Evolutionary conservation across 1,140 invertebrate species (phyloP).

Genomic region (Scaptodrosophila lebanonensis): DNA sequence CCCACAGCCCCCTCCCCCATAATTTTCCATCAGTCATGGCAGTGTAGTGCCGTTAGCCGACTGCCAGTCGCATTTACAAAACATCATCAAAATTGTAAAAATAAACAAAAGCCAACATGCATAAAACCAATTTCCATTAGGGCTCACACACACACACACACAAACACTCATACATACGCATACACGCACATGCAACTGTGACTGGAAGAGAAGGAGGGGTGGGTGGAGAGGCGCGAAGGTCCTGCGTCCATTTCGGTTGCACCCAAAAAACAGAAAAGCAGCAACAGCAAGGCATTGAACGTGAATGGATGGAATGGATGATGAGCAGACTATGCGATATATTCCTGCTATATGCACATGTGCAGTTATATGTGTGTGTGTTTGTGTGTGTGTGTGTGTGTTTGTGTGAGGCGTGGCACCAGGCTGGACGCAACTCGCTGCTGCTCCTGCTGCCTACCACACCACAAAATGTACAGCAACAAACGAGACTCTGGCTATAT

Average conservation of each 20-base stretch:
- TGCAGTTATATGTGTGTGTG: not conserved
- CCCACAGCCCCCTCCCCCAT: too few relatives aligned
- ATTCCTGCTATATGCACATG: too few relatives aligned
- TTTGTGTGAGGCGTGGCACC: not conserved
- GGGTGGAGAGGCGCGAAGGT: not conserved
- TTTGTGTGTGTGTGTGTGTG: not conserved
- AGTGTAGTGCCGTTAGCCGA: constrained; percentile 37
- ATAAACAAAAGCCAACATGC: constrained; percentile 74
- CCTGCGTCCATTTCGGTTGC: constrained; percentile 22
- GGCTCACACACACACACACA: constrained; percentile 30
- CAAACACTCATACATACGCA: constrained; percentile 16
- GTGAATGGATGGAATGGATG: constrained; percentile 26
- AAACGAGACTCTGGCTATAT: constrained; percentile 48
- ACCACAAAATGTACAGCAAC: constrained; percentile 34
- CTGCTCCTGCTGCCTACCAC: constrained; percentile 29
- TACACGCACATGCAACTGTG: constrained; percentile 46
- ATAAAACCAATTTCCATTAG: constrained; percentile 75
- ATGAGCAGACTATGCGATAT: constrained; percentile 31
- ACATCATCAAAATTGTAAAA: constrained; percentile 76
- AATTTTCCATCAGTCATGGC: too few relatives aligned
- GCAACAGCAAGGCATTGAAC: constrained; percentile 38
- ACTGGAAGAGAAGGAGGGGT: not conserved
- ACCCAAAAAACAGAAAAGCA: constrained; percentile 37
- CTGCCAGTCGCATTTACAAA: constrained; percentile 70
- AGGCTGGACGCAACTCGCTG: too few relatives aligned